Evolutionary conservation across 2,797 vertebrate genomes (phyloP), one percentile per base, ranked within the genome.

Genomic region (Alcedo atthis): DNA sequence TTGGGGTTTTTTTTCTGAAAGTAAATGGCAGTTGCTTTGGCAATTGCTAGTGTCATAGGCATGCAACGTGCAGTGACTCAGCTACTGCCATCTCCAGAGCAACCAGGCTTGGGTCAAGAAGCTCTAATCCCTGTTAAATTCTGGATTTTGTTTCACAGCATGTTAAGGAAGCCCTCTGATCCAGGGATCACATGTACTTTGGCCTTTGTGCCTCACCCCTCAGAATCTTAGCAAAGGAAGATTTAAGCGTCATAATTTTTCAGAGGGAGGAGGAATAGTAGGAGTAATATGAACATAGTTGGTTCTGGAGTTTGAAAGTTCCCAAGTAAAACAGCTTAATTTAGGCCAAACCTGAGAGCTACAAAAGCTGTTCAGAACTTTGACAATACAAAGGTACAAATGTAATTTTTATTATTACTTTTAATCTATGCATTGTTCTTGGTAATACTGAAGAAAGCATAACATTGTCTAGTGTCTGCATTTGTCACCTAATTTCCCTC

Each of bases 391-490:
- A 40, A 59, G 10, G 5, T 49, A 49, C 15, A 21, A 46, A 46
- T 46, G 11, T 46, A 17, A 17, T 10, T 45, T 21, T 45, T 20
- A 9, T 45, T 46, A 43, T 55, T 77, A 40, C 14, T 49, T 8
- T 68, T 9, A 28, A 51, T 28, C 25, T 32, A 8, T 54, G 12
- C 40, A 7, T 43, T 88, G 48, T 74, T 63, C 10, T 88, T 42
- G 22, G 10, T 73, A 70, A 53, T 46, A 46, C n/a, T 54, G 26
- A 53, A 59, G 12, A 37, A 76, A 78, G 32, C 10, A 28, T 51
- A 22, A 10, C 0, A 1, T 59, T 26, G 25, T 30, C 14, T 59
- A 32, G 8, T 6, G 1, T 71, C 59, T 45, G 22, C 8, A 10
- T 61, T 61, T 8, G 45, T 85, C 37, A 5, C 3, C 4, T 45